Evolutionary conservation across 2,797 vertebrate genomes (phyloP), one percentile per base, ranked within the genome.

Genomic region (Cottoperca gobio): DNA sequence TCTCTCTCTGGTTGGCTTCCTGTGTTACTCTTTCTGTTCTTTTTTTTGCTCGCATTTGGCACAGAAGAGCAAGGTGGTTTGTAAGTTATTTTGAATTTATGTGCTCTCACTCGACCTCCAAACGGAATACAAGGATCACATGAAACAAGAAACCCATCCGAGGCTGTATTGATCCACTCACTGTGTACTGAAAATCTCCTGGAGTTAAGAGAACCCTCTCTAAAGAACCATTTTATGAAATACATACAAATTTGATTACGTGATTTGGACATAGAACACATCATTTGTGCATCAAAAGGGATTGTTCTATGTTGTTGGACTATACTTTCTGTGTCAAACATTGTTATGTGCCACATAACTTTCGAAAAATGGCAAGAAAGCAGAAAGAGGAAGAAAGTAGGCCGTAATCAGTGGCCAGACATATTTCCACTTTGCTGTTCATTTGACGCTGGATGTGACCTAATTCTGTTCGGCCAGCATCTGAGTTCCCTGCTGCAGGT

Each of bases 401-500:
- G 90, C 66, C 75, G n/a, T 54, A 78, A 85, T 87, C 87, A 74
- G 66, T 66, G 60, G 79, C 81, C 70, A 66, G 55, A 71, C 74
- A 52, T 77, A 70, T 81, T 87, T 86, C 81, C 78, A 83, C 79
- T 89, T 78, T 37, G 70, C 73, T 62, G 76, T 61, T 70, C 82
- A 78, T 86, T 78, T 85, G 86, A 89, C 17, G 78, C 79, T 83
- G 76, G 55, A 76, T 84, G 78, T 93, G 90, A 91, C 91, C 91
- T 85, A 92, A 64, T 90, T 91, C 80, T 82, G 79, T 72, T 83
- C 33, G 82, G 72, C 77, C 76, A 61, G 79, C 78, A 74, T 85
- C 79, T 84, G 81, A 88, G 81, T 73, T 88, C 87, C 73, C 79
- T 53, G 79, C 86, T 90, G 87, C 89, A 92, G 89, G 88, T 91